phyloP scores from a whole-genome alignment of 1,140 invertebrate genomes.

The Gerris buenoi region DNA sequence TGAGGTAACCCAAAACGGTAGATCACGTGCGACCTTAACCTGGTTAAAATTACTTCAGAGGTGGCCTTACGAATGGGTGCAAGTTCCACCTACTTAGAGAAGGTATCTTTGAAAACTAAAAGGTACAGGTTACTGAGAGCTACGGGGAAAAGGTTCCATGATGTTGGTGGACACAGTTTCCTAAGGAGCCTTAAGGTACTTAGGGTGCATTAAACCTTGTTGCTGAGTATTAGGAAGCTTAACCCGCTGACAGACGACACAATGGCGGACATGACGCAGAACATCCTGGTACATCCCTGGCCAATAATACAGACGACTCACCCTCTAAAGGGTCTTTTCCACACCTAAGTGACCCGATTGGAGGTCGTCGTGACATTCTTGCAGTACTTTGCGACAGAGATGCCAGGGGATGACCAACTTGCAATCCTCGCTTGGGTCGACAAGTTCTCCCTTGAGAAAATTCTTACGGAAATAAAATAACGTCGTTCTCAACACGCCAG shows the following conservation, averaged over 20 bases:
- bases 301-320: constrained; percentile 1
- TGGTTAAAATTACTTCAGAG: background rate
- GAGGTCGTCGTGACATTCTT: constrained; percentile 1
- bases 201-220: background rate
- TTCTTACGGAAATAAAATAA: background rate
- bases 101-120: background rate
- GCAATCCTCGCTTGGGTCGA: background rate
- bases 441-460: background rate
- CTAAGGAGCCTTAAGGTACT: background rate
- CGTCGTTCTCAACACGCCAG: background rate
- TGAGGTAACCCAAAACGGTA: background rate
- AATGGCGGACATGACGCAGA: background rate
- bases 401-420: background rate
- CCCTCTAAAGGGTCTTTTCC: background rate
- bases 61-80: background rate
- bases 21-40: background rate
- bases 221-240: background rate
- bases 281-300: background rate
- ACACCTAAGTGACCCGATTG: background rate
- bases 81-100: background rate
- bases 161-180: background rate
- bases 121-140: background rate
- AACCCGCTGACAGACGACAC: background rate
- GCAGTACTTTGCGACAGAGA: background rate
- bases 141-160: too few relatives aligned